Evolutionary conservation across 1,140 invertebrate species (phyloP).

Genomic region (Drosophila pruinosa): DNA sequence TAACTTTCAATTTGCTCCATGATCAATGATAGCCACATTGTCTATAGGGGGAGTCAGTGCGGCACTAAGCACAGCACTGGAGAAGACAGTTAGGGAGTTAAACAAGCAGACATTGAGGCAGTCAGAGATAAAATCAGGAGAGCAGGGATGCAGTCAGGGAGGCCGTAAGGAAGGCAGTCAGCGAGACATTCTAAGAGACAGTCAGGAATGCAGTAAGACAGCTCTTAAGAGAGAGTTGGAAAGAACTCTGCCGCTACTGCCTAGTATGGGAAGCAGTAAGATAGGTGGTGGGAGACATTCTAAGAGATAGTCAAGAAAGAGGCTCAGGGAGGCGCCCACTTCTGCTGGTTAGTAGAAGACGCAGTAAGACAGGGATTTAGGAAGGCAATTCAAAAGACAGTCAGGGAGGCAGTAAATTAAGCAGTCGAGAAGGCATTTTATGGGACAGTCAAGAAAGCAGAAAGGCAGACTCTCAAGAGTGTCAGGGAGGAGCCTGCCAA

Average conservation of each 20-base stretch:
- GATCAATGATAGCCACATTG: constrained; percentile 41
- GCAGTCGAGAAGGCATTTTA: too few relatives aligned
- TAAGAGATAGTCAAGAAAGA: neutral
- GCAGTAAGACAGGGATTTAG: neutral
- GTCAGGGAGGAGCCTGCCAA: too few relatives aligned
- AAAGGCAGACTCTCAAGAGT: too few relatives aligned
- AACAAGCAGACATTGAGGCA: neutral
- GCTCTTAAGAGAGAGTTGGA: too few relatives aligned
- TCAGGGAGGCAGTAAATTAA: too few relatives aligned
- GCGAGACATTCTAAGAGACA: neutral
- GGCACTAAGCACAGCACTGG: too few relatives aligned
- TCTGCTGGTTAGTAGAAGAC: neutral
- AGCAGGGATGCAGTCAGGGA: neutral
- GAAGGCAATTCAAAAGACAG: neutral
- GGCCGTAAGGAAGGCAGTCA: neutral
- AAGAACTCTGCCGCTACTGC: too few relatives aligned
- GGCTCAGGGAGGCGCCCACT: too few relatives aligned
- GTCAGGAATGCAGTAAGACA: too few relatives aligned
- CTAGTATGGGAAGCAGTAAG: too few relatives aligned
- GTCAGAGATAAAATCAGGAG: neutral
- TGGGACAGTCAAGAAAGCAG: too few relatives aligned
- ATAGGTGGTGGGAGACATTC: too few relatives aligned
- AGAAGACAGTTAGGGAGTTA: neutral
- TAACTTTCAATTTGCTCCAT: constrained; percentile 69
- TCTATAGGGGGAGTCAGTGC: neutral